Conservation (phyloP, 2,113 vertebrate species). For the Phylloscopus trochiloides region DNA sequence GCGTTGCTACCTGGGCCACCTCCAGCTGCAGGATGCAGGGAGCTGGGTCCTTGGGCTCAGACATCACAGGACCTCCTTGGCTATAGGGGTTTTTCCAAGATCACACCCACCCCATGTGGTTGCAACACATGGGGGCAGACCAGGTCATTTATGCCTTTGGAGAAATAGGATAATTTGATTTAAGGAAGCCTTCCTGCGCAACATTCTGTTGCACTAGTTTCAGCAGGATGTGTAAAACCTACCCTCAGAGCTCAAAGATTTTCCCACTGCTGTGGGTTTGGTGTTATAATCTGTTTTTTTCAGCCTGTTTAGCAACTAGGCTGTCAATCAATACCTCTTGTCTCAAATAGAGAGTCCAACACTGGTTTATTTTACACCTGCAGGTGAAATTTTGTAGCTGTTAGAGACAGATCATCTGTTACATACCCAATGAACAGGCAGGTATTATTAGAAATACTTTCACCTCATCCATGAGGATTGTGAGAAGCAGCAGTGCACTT, state of each 20-base stretch:
- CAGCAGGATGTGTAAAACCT: background rate
- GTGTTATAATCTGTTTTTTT: background rate
- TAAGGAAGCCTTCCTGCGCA: background rate
- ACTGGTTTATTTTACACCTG: background rate
- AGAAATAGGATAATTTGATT: background rate
- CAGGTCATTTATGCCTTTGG: background rate
- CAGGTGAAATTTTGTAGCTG: background rate
- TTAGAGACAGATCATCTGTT: background rate
- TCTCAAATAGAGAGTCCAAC: background rate
- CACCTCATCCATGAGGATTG: background rate
- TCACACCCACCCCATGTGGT: background rate
- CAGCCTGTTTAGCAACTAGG: background rate
- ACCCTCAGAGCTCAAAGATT: background rate
- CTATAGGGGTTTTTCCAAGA: background rate
- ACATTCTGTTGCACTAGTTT: background rate
- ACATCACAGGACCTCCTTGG: background rate
- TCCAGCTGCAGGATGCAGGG: background rate
- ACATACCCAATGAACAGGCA: background rate
- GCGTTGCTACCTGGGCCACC: accelerated
- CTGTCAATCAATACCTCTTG: background rate
- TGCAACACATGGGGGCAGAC: background rate
- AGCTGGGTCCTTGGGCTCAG: background rate
- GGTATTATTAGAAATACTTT: background rate
- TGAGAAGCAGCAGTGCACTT: background rate
- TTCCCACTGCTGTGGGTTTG: background rate